A percentile compares a stretch with the other conserved stretches of the same genome.
Conservation (phyloP, 2,113 vertebrate genomes). For the Columba livia region DNA sequence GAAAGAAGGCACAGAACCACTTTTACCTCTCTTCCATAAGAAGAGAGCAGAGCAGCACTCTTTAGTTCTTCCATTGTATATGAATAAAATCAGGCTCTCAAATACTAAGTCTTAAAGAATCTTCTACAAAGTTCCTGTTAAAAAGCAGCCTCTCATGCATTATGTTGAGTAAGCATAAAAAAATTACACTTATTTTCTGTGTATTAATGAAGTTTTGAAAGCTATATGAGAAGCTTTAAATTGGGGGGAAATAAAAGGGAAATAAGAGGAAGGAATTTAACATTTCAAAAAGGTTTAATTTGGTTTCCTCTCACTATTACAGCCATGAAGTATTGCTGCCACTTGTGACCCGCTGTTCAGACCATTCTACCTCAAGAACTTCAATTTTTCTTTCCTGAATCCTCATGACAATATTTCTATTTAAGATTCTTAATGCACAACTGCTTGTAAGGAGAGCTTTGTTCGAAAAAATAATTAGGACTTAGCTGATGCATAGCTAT, state of each 20-base stretch:
- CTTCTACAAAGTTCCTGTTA: not conserved
- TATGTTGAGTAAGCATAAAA: not conserved
- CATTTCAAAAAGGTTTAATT: not conserved
- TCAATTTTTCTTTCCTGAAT: not conserved
- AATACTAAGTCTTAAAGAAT: not conserved
- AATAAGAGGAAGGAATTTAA: not conserved
- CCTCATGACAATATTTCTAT: not conserved
- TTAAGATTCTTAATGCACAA: not conserved
- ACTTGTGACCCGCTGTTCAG: not conserved
- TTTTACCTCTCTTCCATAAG: not conserved
- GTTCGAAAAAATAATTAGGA: not conserved
- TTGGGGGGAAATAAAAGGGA: not conserved
- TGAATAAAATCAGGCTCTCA: not conserved
- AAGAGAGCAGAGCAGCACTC: not conserved
- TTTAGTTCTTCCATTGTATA: not conserved
- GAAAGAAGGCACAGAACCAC: not conserved
- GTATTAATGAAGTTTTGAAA: not conserved
- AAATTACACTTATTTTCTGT: not conserved
- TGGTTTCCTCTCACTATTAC: not conserved
- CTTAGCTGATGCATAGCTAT: not conserved
- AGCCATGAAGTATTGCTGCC: not conserved
- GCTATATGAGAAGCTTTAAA: not conserved
- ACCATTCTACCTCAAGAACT: not conserved
- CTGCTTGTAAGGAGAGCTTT: not conserved
- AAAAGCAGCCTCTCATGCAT: not conserved